These are phyloP conservation scores for Crotalus viridis DNA, from an alignment of 2,113 vertebrate species.

Conservation along the genomic window DNA sequence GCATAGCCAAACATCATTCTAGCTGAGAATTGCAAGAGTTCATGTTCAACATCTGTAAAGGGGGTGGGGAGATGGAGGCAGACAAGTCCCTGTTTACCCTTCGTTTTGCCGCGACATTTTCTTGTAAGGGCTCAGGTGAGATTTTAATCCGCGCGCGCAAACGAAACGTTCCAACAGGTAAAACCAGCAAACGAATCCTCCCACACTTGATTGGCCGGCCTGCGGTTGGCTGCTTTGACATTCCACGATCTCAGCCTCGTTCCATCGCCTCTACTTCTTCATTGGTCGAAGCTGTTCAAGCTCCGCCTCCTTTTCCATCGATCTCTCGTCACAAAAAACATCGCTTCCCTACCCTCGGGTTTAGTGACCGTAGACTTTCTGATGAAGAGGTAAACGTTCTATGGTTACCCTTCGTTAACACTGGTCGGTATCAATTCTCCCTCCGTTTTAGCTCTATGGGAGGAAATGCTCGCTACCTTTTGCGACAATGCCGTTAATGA, in stretches of 20 bases:
- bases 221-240: background rate
- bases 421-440: background rate
- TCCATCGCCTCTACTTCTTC: background rate
- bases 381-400: background rate
- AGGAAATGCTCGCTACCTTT: background rate
- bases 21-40: background rate
- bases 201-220: background rate
- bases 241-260: too few species aligned
- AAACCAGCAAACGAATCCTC: background rate
- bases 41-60: background rate
- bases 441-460: background rate
- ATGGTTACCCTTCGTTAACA: background rate
- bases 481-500: background rate
- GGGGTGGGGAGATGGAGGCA: background rate
- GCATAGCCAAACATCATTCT: background rate
- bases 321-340: background rate
- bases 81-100: background rate
- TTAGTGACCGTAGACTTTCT: background rate
- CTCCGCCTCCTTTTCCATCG: background rate
- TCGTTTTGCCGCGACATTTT: background rate
- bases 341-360: background rate
- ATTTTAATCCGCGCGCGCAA: too few species aligned
- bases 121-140: background rate
- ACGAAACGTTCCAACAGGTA: background rate
- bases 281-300: background rate